Evolutionary conservation across 2,888 invertebrate genomes (phyloP), one percentile per base, ranked within the genome.

Genomic region (Cantharis nigra): DNA sequence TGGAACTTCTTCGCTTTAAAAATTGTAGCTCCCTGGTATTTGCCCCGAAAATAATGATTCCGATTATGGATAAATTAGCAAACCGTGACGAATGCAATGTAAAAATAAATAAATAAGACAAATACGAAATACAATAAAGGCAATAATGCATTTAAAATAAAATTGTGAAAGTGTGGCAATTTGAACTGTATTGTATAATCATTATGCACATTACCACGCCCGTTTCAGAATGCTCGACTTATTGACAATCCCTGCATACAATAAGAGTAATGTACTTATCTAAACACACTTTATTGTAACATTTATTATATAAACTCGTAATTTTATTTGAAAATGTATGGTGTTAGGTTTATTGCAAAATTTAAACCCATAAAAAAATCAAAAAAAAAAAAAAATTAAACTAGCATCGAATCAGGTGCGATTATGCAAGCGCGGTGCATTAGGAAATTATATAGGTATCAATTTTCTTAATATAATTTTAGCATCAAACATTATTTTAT

Each of bases 151-250:
- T 67, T 67, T 67, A 67, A 67, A 67, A 26, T 67, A 67, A 49
- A 49, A 49, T 49, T 23, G 65, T 67, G 65, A 67, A 67, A 67
- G 65, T 67, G 26, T 20, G 20, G 65, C 65, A 67, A 23, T n/a
- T 67, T 26, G 26, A 49, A 49, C 16, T 70, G 64, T 73, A 76
- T 73, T 76, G 76, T 76, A 76, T 76, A 76, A 76, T 76, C 64
- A 26, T 64, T 70, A 73, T 70, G 64, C 65, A 73, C 69, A 67
- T 67, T 20, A 76, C 76, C 76, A 76, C 76, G 76, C 76, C 76
- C 76, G 72, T 72, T 64, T 72, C 70, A 76, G 73, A 76, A 76
- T 73, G 72, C 67, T 70, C 70, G 73, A 72, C 72, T 69, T 76
- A 69, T 69, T 73, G 73, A 76, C 76, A 76, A 76, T 49, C 28